A percentile compares a stretch with the other conserved stretches of the same genome.
These are phyloP conservation scores for Diploscapter pachys DNA, from an alignment of 1,140 invertebrate genomes.

Conservation along the genomic window DNA sequence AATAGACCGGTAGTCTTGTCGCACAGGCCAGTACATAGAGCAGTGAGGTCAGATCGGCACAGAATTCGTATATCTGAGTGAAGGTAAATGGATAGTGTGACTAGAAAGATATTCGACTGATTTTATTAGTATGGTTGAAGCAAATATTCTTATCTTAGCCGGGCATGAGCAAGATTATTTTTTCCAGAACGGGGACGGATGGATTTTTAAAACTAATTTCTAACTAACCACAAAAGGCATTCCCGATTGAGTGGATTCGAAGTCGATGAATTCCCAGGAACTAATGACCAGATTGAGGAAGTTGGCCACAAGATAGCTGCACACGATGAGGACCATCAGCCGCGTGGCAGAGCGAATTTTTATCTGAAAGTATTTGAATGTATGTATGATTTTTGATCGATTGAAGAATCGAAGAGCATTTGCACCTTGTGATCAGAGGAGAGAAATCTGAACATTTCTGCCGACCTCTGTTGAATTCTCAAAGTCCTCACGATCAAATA, in stretches of 20 bases:
- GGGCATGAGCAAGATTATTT: not conserved
- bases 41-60: conserved; percentile 37
- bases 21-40: conserved; percentile 36
- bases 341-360: conserved; percentile 40
- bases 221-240: conserved; percentile 30
- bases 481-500: conserved; percentile 35
- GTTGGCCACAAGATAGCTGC: conserved; percentile 37
- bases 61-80: conserved; percentile 37
- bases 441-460: conserved; percentile 38
- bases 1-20: conserved; percentile 28
- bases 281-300: conserved; percentile 36
- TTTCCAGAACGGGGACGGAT: not conserved
- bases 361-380: not conserved
- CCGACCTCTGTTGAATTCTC: conserved; percentile 34
- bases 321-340: conserved; percentile 39
- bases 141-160: not conserved
- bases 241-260: conserved; percentile 32
- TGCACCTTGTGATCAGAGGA: conserved; percentile 32
- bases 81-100: too few species aligned
- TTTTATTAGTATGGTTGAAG: not conserved
- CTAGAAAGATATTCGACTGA: too few species aligned
- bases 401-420: conserved; percentile 2
- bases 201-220: not conserved
- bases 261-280: conserved; percentile 35
- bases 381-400: not conserved